These are phyloP conservation scores for Hypomecis atomaria DNA, from an alignment of 2,888 invertebrate species.

Conservation along the genomic window DNA sequence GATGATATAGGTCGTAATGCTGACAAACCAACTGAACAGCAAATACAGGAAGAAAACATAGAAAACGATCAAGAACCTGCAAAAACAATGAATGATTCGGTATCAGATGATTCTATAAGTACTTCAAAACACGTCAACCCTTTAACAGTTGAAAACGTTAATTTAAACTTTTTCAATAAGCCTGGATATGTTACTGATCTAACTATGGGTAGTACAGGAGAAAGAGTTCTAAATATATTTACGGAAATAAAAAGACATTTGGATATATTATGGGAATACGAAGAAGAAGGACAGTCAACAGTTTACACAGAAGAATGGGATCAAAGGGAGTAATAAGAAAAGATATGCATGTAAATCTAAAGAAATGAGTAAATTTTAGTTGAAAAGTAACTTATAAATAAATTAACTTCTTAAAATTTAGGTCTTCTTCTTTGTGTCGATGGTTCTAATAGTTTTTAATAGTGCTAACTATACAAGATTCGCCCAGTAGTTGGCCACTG, in stretches of 20 bases:
- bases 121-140: conserved; percentile 28
- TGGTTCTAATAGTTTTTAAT: no score
- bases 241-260: conserved; percentile 39
- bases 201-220: conserved; percentile 9
- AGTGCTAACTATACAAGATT: no score
- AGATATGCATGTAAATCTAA: conserved; percentile 18
- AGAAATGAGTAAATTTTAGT: not conserved
- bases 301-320: conserved; percentile 10
- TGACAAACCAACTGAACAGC: conserved; percentile 29
- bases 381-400: no score
- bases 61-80: conserved; percentile 6
- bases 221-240: conserved; percentile 19
- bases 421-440: no score
- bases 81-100: not conserved
- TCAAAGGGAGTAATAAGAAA: conserved; percentile 11
- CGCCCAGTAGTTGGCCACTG: no score
- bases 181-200: conserved; percentile 13
- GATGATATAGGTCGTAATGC: conserved; percentile 49
- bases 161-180: conserved; percentile 14
- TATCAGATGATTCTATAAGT: not conserved
- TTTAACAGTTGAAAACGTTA: conserved; percentile 27
- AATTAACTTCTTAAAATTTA: no score
- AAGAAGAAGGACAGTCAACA: conserved; percentile 18
- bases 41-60: not conserved
- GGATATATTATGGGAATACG: conserved; percentile 36